These are phyloP conservation scores for Acanthurus leucopareius DNA, from an alignment of 2,797 vertebrate genomes.

Conservation along the genomic window DNA sequence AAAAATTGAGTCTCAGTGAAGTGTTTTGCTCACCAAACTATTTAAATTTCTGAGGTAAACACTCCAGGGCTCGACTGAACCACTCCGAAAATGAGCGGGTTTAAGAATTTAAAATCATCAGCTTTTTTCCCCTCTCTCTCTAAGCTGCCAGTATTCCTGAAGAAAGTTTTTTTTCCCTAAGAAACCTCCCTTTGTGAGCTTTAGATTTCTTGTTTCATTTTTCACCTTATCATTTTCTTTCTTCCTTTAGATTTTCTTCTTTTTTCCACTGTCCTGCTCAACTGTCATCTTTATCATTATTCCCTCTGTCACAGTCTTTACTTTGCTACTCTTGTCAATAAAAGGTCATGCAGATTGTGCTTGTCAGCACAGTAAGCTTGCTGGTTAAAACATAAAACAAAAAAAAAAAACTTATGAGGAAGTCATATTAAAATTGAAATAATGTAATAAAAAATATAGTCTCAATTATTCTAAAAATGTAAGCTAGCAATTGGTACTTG, in stretches of 20 bases:
- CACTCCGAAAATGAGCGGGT: slow-evolving; percentile 50
- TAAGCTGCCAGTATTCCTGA: slow-evolving; percentile 12
- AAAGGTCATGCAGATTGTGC: too few relatives aligned
- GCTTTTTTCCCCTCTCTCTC: slow-evolving; percentile 33
- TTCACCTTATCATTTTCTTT: slow-evolving; percentile 31
- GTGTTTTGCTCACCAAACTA: slow-evolving; percentile 34
- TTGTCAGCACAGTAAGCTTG: not conserved
- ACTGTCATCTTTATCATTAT: slow-evolving; percentile 40
- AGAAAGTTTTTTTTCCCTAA: slow-evolving; percentile 23
- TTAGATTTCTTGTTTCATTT: slow-evolving; percentile 49
- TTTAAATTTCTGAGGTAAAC: slow-evolving; percentile 50
- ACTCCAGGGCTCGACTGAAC: slow-evolving; percentile 50
- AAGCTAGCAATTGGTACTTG: too few relatives aligned
- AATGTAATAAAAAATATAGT: too few relatives aligned
- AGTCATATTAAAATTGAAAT: not conserved
- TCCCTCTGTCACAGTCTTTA: slow-evolving; percentile 18
- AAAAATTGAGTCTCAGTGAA: slow-evolving; percentile 27
- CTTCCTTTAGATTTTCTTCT: slow-evolving; percentile 12
- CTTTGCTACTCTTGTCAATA: not conserved
- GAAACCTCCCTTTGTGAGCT: slow-evolving; percentile 31
- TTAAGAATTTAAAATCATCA: slow-evolving; percentile 45
- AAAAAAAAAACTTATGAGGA: not conserved
- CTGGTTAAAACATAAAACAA: not conserved
- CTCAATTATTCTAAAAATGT: too few relatives aligned
- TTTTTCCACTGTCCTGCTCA: slow-evolving; percentile 19